Conservation (phyloP, 2,113 vertebrate species). For the Ellobius talpinus region DNA sequence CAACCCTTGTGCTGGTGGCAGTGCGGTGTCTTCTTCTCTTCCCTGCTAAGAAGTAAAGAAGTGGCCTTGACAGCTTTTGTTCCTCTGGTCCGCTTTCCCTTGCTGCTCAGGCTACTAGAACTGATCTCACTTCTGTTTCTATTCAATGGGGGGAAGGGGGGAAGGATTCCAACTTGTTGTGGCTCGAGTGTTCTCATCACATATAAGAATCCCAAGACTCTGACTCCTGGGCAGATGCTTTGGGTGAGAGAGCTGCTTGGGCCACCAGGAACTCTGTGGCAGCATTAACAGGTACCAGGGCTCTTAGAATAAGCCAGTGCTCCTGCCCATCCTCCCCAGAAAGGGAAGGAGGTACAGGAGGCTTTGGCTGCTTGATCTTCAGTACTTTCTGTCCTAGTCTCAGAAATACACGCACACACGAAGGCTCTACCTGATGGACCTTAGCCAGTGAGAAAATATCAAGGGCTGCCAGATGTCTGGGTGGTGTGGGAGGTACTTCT, state of each 20-base stretch:
- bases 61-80: slow-evolving; percentile 13
- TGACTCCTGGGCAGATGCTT: slow-evolving; percentile 53
- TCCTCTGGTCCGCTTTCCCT: slow-evolving; percentile 3
- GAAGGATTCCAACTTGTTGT: slow-evolving; percentile 72
- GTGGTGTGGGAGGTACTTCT: no score
- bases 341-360: background rate
- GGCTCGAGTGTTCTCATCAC: slow-evolving; percentile 66
- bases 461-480: background rate
- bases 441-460: background rate
- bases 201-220: slow-evolving; percentile 67
- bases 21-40: background rate
- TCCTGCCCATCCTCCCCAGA: background rate
- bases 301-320: background rate
- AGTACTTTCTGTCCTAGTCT: background rate
- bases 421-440: background rate
- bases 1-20: slow-evolving; percentile 54
- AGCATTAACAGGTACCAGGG: background rate
- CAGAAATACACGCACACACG: background rate
- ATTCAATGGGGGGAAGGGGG: slow-evolving; percentile 43
- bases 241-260: slow-evolving; percentile 49
- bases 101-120: slow-evolving; percentile 72
- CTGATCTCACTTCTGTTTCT: slow-evolving; percentile 71
- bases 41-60: slow-evolving; percentile 44
- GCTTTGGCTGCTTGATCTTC: background rate
- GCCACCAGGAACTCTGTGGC: slow-evolving; percentile 27